phyloP scores from a whole-genome alignment of 2,888 invertebrate species.

The Drosophila colorata region DNA sequence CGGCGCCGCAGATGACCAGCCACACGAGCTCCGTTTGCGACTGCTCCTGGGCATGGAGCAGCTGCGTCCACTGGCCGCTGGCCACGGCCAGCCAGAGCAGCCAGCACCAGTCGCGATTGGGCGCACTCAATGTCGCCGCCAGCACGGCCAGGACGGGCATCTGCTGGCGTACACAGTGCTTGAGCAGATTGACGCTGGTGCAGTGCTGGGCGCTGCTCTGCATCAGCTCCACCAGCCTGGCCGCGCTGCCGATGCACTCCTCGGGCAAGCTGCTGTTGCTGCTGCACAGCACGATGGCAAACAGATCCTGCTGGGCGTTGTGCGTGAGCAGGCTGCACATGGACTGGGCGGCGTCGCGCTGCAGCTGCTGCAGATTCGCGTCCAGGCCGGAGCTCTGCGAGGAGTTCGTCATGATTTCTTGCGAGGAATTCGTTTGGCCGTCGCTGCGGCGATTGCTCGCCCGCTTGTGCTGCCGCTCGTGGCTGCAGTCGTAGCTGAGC shows the following conservation, averaged over 20 bases:
- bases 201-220: slow-evolving; percentile 61
- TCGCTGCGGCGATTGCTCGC: slow-evolving; percentile 50
- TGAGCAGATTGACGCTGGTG: slow-evolving; percentile 80
- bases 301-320: slow-evolving; percentile 76
- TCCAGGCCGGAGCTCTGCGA: slow-evolving; percentile 82
- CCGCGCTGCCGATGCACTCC: slow-evolving; percentile 53
- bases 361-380: slow-evolving; percentile 48
- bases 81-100: slow-evolving; percentile 83
- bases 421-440: slow-evolving; percentile 71
- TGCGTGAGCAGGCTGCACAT: slow-evolving; percentile 56
- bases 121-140: slow-evolving; percentile 73
- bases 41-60: slow-evolving; percentile 52
- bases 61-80: slow-evolving; percentile 76
- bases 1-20: slow-evolving; percentile 76
- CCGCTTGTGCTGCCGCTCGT: slow-evolving; percentile 58
- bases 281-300: slow-evolving; percentile 83
- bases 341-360: slow-evolving; percentile 48
- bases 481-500: slow-evolving; percentile 67
- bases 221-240: slow-evolving; percentile 76
- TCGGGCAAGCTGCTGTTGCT: slow-evolving; percentile 69
- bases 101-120: slow-evolving; percentile 83
- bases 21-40: slow-evolving; percentile 67
- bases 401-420: slow-evolving; percentile 77
- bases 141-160: slow-evolving; percentile 83
- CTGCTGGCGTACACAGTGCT: slow-evolving; percentile 71